A percentile compares a stretch with the other conserved stretches of the same genome.
Evolutionary conservation across 2,113 vertebrate genomes (phyloP).

Genomic region (Nycticebus coucang): DNA sequence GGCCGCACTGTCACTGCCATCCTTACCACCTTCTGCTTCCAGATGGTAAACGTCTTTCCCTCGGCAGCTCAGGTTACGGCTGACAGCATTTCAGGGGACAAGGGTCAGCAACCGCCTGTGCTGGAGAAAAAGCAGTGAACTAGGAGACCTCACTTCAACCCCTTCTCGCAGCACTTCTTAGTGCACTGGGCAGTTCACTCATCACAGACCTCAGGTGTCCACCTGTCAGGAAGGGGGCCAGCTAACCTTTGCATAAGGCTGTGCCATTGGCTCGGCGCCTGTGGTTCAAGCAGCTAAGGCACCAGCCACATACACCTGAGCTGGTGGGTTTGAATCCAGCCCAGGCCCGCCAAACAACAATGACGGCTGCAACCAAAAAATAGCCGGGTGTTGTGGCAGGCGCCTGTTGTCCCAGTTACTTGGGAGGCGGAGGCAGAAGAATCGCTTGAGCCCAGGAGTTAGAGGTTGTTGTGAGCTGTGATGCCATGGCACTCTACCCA

Average conservation of each 20-base stretch:
- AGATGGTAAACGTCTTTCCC: constrained; percentile 91
- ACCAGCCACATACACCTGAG: too few relatives aligned
- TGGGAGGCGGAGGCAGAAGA: too few relatives aligned
- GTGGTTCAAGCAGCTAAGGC: too few relatives aligned
- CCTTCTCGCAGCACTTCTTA: background rate
- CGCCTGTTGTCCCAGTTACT: too few relatives aligned
- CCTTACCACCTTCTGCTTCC: constrained; percentile 92
- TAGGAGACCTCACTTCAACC: constrained; percentile 15
- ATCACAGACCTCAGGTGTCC: background rate
- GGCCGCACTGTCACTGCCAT: constrained; percentile 94
- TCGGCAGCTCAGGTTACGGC: background rate
- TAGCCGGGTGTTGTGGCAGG: too few relatives aligned
- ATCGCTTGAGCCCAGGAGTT: too few relatives aligned
- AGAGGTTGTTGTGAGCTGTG: too few relatives aligned
- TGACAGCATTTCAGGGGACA: background rate
- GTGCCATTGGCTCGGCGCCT: background rate
- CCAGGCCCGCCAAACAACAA: too few relatives aligned
- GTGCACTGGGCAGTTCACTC: background rate
- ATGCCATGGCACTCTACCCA: too few relatives aligned
- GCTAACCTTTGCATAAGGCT: background rate
- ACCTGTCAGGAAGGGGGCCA: background rate
- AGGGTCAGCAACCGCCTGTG: background rate
- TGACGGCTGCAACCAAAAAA: too few relatives aligned
- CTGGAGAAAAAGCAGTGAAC: background rate
- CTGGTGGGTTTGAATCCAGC: too few relatives aligned